Base-by-base conservation (phyloP, 2,113 vertebrate species). In the Hippopotamus amphibius region DNA sequence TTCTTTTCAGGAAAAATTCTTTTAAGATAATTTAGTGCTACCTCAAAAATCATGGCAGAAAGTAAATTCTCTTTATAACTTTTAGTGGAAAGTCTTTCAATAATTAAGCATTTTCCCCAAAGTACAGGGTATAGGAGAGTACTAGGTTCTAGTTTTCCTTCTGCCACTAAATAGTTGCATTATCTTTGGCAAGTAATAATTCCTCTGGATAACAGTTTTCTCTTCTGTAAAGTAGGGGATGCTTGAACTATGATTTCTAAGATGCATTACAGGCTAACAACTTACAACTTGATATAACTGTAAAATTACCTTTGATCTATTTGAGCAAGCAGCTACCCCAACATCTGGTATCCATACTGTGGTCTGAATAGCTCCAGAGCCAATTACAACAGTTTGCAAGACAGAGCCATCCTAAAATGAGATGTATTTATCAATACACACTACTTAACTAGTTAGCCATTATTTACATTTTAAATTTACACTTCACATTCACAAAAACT, bases 291-390 rank as follows among this genome's bases (percentile, higher is more conserved):
- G 30, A 37, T 68, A 59, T 26, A 80, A 89, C 0, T 92, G 22
- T 1, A 83, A 57, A 1, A 43, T 97, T 97, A 99, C 99, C 99
- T 99, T 99, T 77, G 99, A 99, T 98, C 99, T 99, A 97, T 99
- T 99, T 96, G 99, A 99, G 93, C 99, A 99, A 93, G 99, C 99
- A 53, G 99, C 99, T 19, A 99, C 99, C 8, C 99, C 99, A 65
- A 99, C 99, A 88, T 99, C 99, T 85, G 99, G 99, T 96, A 99
- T 99, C 99, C 99, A 99, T 15, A 99, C 99, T 0, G 99, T 99
- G 69, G 99, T 99, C 97, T 99, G 99, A 97, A 99, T 99, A 22
- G 99, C 99, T 88, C 99, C 99, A 53, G 99, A 99, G 15, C 99
- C 99, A 16, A 99, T 99, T 10, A 99, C 99, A 10, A 99, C 99